phyloP scores from a whole-genome alignment of 2,113 vertebrate genomes.

The Lipotes vexillifer region DNA sequence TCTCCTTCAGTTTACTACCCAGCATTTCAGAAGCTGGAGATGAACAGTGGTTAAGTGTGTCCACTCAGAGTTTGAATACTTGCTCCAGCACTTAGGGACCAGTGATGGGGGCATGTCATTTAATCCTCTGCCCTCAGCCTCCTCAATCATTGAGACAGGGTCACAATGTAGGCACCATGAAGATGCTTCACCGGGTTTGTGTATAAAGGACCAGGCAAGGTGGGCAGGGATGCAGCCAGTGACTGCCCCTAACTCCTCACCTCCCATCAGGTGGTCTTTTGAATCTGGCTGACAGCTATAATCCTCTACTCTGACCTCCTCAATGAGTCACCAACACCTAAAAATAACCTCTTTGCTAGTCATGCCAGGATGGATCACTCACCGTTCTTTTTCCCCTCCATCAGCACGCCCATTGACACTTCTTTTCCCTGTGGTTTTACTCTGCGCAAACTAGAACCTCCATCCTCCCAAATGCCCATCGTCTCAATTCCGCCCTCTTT shows the following conservation, averaged over 20 bases:
- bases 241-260: not conserved
- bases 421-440: not conserved
- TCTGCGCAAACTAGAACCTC: not conserved
- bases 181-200: not conserved
- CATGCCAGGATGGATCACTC: not conserved
- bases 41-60: not conserved
- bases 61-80: not conserved
- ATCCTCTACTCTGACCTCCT: not conserved
- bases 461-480: not conserved
- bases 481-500: not conserved
- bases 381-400: not conserved
- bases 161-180: not conserved
- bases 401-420: not conserved
- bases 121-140: not conserved
- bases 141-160: not conserved
- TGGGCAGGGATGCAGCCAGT: fast-evolving
- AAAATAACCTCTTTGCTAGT: not conserved
- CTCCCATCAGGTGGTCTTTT: not conserved
- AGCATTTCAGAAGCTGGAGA: not conserved
- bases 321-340: not conserved
- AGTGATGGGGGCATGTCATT: not conserved
- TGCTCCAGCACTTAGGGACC: not conserved
- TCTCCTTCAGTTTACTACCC: not conserved
- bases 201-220: not conserved
- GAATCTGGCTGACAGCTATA: not conserved